These are phyloP conservation scores for Helicolenus hilgendorfi DNA, from an alignment of 2,797 vertebrate species.

Conservation along the genomic window DNA sequence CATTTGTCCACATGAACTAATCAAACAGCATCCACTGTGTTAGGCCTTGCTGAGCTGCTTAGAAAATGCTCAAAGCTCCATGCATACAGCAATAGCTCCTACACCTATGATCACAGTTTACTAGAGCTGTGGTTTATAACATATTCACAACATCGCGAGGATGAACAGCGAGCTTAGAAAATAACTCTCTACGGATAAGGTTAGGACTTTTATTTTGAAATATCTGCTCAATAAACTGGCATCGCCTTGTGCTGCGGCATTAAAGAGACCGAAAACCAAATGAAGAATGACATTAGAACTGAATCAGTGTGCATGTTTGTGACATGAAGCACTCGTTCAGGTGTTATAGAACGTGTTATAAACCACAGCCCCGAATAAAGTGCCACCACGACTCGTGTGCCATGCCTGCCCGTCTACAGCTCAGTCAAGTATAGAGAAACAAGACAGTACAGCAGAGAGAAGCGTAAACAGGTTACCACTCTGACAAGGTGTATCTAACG, in stretches of 20 bases:
- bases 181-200: neutral
- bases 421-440: constrained; percentile 39
- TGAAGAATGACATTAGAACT: neutral
- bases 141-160: neutral
- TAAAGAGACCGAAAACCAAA: neutral
- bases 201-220: constrained; percentile 30
- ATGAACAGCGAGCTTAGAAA: neutral
- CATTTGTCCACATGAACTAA: neutral
- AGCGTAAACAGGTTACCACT: constrained; percentile 9
- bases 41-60: neutral
- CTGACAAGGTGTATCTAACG: neutral
- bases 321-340: neutral
- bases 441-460: constrained; percentile 38
- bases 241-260: too few relatives aligned
- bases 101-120: constrained; percentile 15
- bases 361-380: constrained; percentile 47
- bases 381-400: constrained; percentile 4
- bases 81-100: constrained; percentile 26
- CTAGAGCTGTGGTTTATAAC: constrained; percentile 40
- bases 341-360: constrained; percentile 20
- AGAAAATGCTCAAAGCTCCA: constrained; percentile 28
- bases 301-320: neutral
- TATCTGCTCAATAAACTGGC: neutral
- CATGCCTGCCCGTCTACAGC: constrained; percentile 29
- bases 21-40: constrained; percentile 17